Evolutionary conservation across 1,140 invertebrate species (phyloP).

Genomic region (Cotesia glomerata): DNA sequence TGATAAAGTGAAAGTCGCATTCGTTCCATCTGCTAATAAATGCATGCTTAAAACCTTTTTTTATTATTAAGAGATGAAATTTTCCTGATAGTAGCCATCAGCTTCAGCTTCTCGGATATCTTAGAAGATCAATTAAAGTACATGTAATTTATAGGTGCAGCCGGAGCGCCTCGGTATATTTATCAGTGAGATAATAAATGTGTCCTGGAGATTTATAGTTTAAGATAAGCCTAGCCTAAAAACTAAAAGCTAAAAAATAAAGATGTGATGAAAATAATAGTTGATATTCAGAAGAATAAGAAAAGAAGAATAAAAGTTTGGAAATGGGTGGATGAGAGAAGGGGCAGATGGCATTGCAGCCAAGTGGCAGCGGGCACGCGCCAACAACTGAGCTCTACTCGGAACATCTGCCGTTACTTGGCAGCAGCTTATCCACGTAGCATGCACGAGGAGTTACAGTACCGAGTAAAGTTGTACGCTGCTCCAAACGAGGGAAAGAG

Average conservation of each 20-base stretch:
- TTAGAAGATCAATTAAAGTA: too few species aligned
- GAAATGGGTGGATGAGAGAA: constrained; percentile 1
- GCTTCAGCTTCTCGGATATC: too few species aligned
- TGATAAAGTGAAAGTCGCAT: too few species aligned
- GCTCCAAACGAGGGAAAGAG: not conserved
- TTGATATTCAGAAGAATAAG: not conserved
- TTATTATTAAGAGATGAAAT: too few species aligned
- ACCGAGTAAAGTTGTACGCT: constrained; percentile 39
- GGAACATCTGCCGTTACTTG: constrained; percentile 44
- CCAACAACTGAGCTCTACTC: constrained; percentile 57
- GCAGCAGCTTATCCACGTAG: constrained; percentile 31
- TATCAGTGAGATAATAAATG: too few species aligned
- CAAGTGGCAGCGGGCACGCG: constrained; percentile 61
- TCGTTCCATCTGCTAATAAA: too few species aligned
- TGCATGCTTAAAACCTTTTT: too few species aligned
- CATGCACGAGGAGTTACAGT: constrained; percentile 34
- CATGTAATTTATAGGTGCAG: too few species aligned
- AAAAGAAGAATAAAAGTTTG: constrained; percentile 1
- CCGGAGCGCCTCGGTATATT: too few species aligned
- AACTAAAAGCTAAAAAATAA: not conserved
- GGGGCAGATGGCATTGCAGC: constrained; percentile 48
- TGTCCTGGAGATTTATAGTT: too few species aligned
- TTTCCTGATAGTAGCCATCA: too few species aligned
- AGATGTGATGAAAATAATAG: not conserved
- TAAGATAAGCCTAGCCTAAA: not conserved